These are phyloP conservation scores for Oppia nitens DNA, from an alignment of 1,140 invertebrate species.

Conservation along the genomic window DNA sequence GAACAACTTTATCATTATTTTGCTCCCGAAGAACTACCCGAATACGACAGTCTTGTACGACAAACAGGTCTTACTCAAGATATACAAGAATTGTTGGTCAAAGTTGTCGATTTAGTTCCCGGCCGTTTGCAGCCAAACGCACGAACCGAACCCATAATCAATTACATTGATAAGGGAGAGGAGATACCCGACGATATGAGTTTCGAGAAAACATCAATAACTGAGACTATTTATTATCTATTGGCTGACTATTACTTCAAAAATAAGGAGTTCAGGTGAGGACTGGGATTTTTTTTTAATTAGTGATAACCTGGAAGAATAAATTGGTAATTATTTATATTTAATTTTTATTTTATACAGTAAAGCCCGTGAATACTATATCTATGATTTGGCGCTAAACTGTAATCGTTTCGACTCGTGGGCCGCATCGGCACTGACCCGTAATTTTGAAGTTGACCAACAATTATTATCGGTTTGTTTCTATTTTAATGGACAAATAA, in stretches of 20 bases:
- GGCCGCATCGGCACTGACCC: constrained; percentile 69
- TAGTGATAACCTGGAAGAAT: not conserved
- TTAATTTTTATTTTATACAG: constrained; percentile 22
- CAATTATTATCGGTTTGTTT: constrained; percentile 1
- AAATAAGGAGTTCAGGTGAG: constrained; percentile 47
- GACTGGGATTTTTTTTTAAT: constrained; percentile 13
- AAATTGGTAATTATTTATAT: not conserved
- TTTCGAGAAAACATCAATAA: constrained; percentile 13
- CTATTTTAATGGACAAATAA: too few relatives aligned
- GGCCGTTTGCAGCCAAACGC: constrained; percentile 25
- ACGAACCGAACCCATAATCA: constrained; percentile 21
- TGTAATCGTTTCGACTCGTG: constrained; percentile 68
- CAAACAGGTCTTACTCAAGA: constrained; percentile 19
- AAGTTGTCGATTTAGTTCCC: constrained; percentile 54
- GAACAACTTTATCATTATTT: constrained; percentile 66
- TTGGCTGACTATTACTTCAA: constrained; percentile 86
- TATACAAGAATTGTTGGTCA: constrained; percentile 50
- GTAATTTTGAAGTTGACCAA: constrained; percentile 57
- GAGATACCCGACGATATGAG: constrained; percentile 11
- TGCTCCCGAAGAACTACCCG: constrained; percentile 55
- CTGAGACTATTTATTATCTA: constrained; percentile 57
- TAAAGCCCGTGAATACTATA: constrained; percentile 61
- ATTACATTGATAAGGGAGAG: constrained; percentile 25
- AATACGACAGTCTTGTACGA: constrained; percentile 47
- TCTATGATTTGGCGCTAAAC: constrained; percentile 60